These are phyloP conservation scores for Platyrinchus mystaceus DNA, from an alignment of 2,797 vertebrate genomes.

Conservation along the genomic window DNA sequence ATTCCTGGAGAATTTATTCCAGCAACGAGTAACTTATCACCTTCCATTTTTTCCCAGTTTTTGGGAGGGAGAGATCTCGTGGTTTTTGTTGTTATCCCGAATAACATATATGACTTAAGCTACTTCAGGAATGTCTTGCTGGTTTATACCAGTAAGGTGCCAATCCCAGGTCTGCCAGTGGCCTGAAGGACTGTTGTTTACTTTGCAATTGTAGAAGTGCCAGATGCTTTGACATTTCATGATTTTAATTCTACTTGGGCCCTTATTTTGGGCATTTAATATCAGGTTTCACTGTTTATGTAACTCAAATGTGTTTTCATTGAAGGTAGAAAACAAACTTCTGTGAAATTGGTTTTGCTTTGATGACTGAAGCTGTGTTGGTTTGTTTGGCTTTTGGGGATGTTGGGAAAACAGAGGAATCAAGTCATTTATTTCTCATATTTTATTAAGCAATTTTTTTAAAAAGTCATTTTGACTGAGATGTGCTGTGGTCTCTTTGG, in stretches of 20 bases:
- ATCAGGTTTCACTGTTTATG: not conserved
- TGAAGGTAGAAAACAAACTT: not conserved
- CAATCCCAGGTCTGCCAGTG: not conserved
- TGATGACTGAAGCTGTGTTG: not conserved
- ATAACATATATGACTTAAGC: not conserved
- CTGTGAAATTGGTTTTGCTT: not conserved
- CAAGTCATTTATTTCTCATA: not conserved
- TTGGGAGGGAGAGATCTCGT: not conserved
- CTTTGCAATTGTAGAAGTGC: not conserved
- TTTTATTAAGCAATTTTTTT: not conserved
- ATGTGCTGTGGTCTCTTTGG: not conserved
- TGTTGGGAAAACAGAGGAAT: not conserved
- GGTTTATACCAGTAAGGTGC: not conserved
- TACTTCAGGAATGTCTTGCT: not conserved
- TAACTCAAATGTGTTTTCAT: not conserved
- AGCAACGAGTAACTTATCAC: not conserved
- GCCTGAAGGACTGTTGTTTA: not conserved
- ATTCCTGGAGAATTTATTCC: not conserved
- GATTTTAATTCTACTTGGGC: not conserved
- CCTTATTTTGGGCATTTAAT: not conserved
- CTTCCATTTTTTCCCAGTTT: not conserved
- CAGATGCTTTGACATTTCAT: not conserved
- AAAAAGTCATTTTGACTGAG: not conserved
- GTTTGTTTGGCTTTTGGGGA: not conserved
- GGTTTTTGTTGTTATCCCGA: not conserved